Evolutionary conservation across 2,888 invertebrate species (phyloP).

Genomic region (Adelognathus sp.): DNA sequence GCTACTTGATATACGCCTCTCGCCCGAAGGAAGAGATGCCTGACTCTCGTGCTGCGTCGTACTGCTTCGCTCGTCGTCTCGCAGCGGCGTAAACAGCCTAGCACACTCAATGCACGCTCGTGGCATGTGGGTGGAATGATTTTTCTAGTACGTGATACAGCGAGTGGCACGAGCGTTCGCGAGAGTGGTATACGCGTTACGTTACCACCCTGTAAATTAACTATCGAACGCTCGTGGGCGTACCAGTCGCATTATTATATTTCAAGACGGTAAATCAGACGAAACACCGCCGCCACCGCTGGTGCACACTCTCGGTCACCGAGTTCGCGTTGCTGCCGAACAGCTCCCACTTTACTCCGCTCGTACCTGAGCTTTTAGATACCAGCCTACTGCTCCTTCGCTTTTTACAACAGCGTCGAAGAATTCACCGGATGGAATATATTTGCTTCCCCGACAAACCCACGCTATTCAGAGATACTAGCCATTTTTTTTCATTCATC

Average conservation of each 20-base stretch:
- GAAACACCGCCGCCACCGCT: slow-evolving; percentile 55
- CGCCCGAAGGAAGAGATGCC: slow-evolving; percentile 59
- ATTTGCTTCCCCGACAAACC: neutral
- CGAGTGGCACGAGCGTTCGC: slow-evolving; percentile 24
- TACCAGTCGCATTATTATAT: slow-evolving; percentile 69
- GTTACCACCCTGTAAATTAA: slow-evolving; percentile 73
- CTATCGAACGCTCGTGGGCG: slow-evolving; percentile 67
- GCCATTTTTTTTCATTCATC: neutral
- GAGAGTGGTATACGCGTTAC: slow-evolving; percentile 49
- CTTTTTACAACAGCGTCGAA: neutral
- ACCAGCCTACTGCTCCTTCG: neutral
- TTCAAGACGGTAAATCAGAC: slow-evolving; percentile 64
- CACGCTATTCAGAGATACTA: slow-evolving; percentile 5
- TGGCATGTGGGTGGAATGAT: slow-evolving; percentile 62
- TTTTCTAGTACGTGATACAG: slow-evolving; percentile 51
- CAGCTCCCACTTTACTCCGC: slow-evolving; percentile 17
- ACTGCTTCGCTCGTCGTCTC: neutral
- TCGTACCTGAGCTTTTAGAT: slow-evolving; percentile 32
- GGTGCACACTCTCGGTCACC: slow-evolving; percentile 17
- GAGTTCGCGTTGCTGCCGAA: neutral
- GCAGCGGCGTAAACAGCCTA: slow-evolving; percentile 4
- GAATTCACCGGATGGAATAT: neutral
- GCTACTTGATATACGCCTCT: slow-evolving; percentile 71
- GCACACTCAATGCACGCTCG: neutral
- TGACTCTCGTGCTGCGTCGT: slow-evolving; percentile 54